These are phyloP conservation scores for Drosophila yakuba DNA, from an alignment of 1,140 invertebrate species.

Conservation along the genomic window DNA sequence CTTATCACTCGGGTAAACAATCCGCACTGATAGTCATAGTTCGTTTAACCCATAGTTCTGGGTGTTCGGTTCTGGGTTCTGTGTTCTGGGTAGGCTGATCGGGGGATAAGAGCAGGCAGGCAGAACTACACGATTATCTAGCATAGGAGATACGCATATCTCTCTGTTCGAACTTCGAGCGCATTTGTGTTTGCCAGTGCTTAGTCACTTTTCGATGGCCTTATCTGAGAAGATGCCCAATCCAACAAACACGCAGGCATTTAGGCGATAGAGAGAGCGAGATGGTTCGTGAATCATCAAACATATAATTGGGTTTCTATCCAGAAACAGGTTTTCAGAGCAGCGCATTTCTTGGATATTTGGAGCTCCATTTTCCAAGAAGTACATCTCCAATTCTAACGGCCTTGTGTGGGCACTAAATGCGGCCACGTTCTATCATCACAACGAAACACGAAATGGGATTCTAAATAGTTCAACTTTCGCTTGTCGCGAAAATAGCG, in stretches of 20 bases:
- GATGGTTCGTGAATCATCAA: constrained; percentile 28
- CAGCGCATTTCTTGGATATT: constrained; percentile 20
- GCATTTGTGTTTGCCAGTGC: constrained; percentile 16
- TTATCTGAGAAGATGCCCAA: constrained; percentile 38
- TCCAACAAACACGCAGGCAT: not conserved
- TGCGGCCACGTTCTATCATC: constrained; percentile 23
- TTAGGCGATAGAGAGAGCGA: not conserved
- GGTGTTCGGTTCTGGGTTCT: not conserved
- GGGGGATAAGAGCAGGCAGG: not conserved
- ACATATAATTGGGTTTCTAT: constrained; percentile 21
- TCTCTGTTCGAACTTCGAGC: constrained; percentile 7
- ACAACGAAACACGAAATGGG: constrained; percentile 10
- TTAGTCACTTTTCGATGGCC: constrained; percentile 26
- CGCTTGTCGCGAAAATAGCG: constrained; percentile 28
- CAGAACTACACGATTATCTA: constrained; percentile 5
- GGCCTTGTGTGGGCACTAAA: constrained; percentile 18
- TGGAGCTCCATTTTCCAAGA: constrained; percentile 22
- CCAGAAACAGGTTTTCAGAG: constrained; percentile 32
- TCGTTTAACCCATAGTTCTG: constrained; percentile 2
- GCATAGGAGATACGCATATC: not conserved
- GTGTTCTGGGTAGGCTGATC: not conserved
- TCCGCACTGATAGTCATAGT: constrained; percentile 6
- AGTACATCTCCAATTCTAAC: constrained; percentile 21
- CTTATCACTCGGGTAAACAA: constrained; percentile 41
- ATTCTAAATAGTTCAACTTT: constrained; percentile 34